Evolutionary conservation across 2,888 invertebrate genomes (phyloP).

Genomic region (Aromia moschata): DNA sequence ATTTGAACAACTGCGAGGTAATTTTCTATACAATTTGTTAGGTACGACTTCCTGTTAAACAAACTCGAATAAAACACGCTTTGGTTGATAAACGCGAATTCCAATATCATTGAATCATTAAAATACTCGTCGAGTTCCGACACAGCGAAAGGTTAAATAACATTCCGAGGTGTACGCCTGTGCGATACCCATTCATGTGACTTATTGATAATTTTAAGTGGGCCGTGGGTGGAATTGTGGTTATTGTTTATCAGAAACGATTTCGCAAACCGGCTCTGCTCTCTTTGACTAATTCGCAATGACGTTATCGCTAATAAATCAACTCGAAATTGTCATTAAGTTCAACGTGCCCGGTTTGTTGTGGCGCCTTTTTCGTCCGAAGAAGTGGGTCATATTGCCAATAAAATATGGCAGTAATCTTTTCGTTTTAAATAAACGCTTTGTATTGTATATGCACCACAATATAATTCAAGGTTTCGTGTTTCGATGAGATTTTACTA

Average conservation of each 20-base stretch:
- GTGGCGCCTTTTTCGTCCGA: constrained; percentile 13
- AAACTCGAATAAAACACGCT: background rate
- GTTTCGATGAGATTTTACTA: constrained; percentile 3
- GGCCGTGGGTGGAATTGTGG: constrained; percentile 22
- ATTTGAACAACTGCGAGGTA: too few relatives aligned
- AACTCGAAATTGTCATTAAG: constrained; percentile 15
- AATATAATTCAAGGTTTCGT: constrained; percentile 15
- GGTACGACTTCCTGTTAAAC: too few relatives aligned
- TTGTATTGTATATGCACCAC: constrained; percentile 16
- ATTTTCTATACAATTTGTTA: too few relatives aligned
- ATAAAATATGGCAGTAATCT: constrained; percentile 20
- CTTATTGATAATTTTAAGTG: constrained; percentile 20
- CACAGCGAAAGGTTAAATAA: constrained; percentile 34
- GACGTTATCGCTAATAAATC: constrained; percentile 20
- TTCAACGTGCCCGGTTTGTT: constrained; percentile 16
- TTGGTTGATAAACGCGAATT: constrained; percentile 30
- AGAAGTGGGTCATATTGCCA: constrained; percentile 16
- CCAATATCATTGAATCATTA: constrained; percentile 33
- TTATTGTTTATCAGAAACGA: constrained; percentile 25
- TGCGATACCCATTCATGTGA: constrained; percentile 18
- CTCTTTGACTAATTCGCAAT: constrained; percentile 11
- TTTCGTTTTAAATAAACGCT: constrained; percentile 8
- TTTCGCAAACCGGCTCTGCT: constrained; percentile 17
- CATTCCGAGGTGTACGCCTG: constrained; percentile 30
- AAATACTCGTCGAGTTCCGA: constrained; percentile 31